Percentiles rank a stretch among this genome's conserved stretches.
Conservation (phyloP, 2,888 invertebrate species). For the Trachelus iudaicus region DNA sequence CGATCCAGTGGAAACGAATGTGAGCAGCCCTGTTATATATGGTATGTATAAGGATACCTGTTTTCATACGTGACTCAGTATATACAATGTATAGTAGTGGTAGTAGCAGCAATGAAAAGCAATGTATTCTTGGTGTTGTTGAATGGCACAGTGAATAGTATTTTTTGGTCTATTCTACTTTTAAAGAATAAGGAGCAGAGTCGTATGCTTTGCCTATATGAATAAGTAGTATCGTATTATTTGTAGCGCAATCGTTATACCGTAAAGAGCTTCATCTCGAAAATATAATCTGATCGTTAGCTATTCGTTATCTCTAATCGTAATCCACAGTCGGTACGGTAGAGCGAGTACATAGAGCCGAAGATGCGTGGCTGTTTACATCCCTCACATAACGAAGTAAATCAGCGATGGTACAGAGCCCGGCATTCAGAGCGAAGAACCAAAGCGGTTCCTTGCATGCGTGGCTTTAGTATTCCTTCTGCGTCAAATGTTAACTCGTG, state of each 20-base stretch:
- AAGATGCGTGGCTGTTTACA: constrained; percentile 33
- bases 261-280: constrained; percentile 55
- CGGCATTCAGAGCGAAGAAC: background rate
- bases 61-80: background rate
- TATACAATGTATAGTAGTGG: background rate
- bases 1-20: background rate
- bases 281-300: constrained; percentile 58
- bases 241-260: constrained; percentile 15
- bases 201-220: background rate
- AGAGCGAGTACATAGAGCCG: constrained; percentile 25
- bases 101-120: background rate
- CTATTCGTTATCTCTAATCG: constrained; percentile 49
- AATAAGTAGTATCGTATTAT: background rate
- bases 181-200: background rate
- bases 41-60: too few species aligned
- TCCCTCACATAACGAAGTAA: constrained; percentile 48
- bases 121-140: background rate
- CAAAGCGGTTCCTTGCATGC: constrained; percentile 16
- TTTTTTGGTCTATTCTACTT: background rate
- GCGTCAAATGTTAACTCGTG: constrained; percentile 60
- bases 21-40: too few species aligned
- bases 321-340: constrained; percentile 41
- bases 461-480: constrained; percentile 55
- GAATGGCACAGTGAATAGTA: background rate
- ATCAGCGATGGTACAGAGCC: constrained; percentile 26